Evolutionary conservation across 2,888 invertebrate species (phyloP), one percentile per base, ranked within the genome.

Genomic region (Caenorhabditis angaria): DNA sequence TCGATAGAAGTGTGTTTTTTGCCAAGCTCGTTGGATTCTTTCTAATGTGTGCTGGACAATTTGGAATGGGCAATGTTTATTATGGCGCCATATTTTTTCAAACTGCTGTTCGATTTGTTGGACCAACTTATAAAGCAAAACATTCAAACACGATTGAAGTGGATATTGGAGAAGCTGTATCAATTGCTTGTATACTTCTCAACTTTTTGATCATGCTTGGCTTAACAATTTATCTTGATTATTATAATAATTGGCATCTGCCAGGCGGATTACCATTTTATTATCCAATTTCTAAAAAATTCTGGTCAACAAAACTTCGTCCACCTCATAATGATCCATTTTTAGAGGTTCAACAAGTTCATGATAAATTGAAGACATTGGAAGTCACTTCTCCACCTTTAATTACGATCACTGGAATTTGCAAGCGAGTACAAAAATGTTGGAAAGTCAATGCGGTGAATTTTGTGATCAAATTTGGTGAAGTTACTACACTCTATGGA

Each of bases 41-140:
- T 25, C 24, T 65, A 27, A 61, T 70, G 65, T 29, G 53, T 28
- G 61, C 55, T 24, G 65, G 70, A n/a, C 58, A 70, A 28, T 65
- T 70, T 28, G 65, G 70, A 6, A 58, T 65, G 20, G 70, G 70
- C 18, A 58, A 18, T 18, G 57, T 61, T 1, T 65, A 54, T 14
- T 59, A 61, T 35, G 70, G 70, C n/a, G 24, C 54, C 0, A 2
- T 27, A 14, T 70, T 70, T 27, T 70, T 70, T 35, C 65, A 65
- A 61, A 25, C 65, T 10, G 61, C 65, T 14, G 61, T 65, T 22
- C 61, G 65, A 24, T 54, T 54, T n/a, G 61, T 61, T 28, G 61
- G 65, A 14, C 47, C 58, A 47, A 20, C 65, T 20, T 25, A 53
- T 12, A 53, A 24, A 14, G 41, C 41, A 3, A 18, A 41, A 14